A percentile compares a stretch with the other conserved stretches of the same genome.
Evolutionary conservation across 1,140 invertebrate genomes (phyloP).

Genomic region (Drosophila orena): DNA sequence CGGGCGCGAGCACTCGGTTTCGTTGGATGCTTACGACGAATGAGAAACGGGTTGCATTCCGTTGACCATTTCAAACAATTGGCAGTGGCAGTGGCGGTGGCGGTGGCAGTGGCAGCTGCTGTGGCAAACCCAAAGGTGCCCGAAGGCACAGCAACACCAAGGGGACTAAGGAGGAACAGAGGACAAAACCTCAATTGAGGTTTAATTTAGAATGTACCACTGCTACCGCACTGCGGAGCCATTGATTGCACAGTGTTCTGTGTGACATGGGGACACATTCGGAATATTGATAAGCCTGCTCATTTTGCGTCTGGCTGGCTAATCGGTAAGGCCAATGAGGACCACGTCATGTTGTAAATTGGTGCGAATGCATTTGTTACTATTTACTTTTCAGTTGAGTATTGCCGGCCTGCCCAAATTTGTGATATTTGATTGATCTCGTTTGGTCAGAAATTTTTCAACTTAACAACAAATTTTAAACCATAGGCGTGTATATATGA

Average conservation of each 20-base stretch:
- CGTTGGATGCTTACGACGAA: constrained; percentile 31
- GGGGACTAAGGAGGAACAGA: constrained; percentile 12
- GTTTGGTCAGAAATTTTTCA: constrained; percentile 8
- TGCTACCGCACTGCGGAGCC: constrained; percentile 25
- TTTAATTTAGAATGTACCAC: constrained; percentile 75
- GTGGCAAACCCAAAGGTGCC: not conserved
- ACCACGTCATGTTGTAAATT: constrained; percentile 56
- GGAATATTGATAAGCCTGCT: constrained; percentile 78
- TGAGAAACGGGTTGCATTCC: constrained; percentile 81
- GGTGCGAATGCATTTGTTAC: constrained; percentile 77
- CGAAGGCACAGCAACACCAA: constrained; percentile 7
- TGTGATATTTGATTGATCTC: constrained; percentile 6
- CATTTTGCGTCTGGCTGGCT: constrained; percentile 36
- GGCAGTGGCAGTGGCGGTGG: constrained; percentile 42
- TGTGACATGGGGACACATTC: constrained; percentile 59
- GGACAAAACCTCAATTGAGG: constrained; percentile 63
- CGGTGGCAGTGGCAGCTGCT: constrained; percentile 49
- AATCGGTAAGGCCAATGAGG: constrained; percentile 32
- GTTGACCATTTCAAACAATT: constrained; percentile 82
- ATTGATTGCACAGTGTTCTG: constrained; percentile 55
- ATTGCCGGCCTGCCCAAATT: constrained; percentile 22
- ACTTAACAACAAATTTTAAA: not conserved
- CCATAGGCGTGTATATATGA: not conserved
- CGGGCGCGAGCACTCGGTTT: constrained; percentile 22
- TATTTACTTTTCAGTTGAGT: constrained; percentile 33